phyloP scores from a whole-genome alignment of 2,888 invertebrate genomes.

The Amblyjoppa fuscipennis region DNA sequence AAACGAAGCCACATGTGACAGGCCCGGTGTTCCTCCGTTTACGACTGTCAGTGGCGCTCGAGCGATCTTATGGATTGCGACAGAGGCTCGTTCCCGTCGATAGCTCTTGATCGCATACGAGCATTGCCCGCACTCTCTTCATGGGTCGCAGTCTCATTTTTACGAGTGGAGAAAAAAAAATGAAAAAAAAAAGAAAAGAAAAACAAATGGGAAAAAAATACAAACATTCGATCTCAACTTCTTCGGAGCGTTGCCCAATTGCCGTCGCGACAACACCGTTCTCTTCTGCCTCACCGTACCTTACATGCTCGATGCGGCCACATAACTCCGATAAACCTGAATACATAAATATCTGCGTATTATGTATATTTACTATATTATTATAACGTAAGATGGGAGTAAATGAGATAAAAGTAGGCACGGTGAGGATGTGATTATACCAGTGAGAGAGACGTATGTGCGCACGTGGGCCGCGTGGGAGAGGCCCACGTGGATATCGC shows the following conservation, averaged over 20 bases:
- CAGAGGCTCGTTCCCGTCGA: neutral
- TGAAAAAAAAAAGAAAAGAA: neutral
- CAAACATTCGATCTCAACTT: neutral
- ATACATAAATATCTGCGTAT: slow-evolving; percentile 47
- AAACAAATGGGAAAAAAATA: neutral
- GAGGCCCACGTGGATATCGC: slow-evolving; percentile 74
- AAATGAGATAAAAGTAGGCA: slow-evolving; percentile 19
- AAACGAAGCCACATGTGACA: slow-evolving; percentile 10
- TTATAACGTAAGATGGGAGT: slow-evolving; percentile 45
- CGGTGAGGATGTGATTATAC: slow-evolving; percentile 14
- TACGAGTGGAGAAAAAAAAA: neutral
- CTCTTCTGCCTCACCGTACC: neutral
- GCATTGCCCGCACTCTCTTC: slow-evolving; percentile 2
- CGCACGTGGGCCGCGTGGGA: slow-evolving; percentile 75
- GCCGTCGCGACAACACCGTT: slow-evolving; percentile 29
- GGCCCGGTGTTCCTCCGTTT: slow-evolving; percentile 9
- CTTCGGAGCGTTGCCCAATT: slow-evolving; percentile 56
- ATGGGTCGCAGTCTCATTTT: neutral
- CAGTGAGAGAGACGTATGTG: slow-evolving; percentile 42
- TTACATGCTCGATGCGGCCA: slow-evolving; percentile 33
- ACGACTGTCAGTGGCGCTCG: slow-evolving; percentile 18
- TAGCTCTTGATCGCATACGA: slow-evolving; percentile 5
- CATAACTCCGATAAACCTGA: slow-evolving; percentile 49
- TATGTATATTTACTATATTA: slow-evolving; percentile 45
- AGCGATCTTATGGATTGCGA: neutral